These are phyloP conservation scores for Hydroisotoma schaefferi DNA, from an alignment of 2,888 invertebrate genomes.

Conservation along the genomic window DNA sequence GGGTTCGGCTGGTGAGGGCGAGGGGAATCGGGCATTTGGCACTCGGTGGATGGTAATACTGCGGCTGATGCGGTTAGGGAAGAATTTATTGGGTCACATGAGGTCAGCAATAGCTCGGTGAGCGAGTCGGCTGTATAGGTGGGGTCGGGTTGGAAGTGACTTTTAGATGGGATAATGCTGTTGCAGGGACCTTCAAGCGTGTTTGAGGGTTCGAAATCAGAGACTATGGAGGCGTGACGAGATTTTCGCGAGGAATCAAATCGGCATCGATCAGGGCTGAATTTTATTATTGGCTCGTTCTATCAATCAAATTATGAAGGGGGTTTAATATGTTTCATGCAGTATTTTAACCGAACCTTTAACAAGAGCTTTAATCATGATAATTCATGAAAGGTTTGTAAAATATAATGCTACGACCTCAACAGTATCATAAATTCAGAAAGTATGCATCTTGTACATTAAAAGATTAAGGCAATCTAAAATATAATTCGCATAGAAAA, in stretches of 20 bases:
- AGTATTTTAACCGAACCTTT: too few species aligned
- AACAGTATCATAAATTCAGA: too few species aligned
- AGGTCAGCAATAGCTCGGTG: neutral
- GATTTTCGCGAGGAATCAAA: slow-evolving; percentile 28
- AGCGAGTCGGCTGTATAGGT: neutral
- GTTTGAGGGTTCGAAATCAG: neutral
- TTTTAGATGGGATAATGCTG: slow-evolving; percentile 2
- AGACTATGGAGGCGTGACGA: neutral
- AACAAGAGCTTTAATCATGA: too few species aligned
- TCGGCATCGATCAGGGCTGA: slow-evolving; percentile 43
- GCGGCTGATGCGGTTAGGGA: neutral
- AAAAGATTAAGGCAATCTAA: neutral
- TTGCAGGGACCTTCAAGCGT: neutral
- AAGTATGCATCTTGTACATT: too few species aligned
- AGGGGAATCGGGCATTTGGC: neutral
- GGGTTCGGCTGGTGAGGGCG: neutral
- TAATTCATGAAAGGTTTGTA: too few species aligned
- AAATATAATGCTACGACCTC: too few species aligned
- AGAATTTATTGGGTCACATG: too few species aligned
- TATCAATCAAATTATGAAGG: slow-evolving; percentile 3
- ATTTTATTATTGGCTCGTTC: slow-evolving; percentile 43
- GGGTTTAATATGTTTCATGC: too few species aligned
- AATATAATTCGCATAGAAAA: too few species aligned
- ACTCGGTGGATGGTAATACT: neutral
- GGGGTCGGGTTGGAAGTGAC: neutral